Evolutionary conservation across 2,888 invertebrate genomes (phyloP), one percentile per base, ranked within the genome.

Genomic region (Platerodrilus igneus): DNA sequence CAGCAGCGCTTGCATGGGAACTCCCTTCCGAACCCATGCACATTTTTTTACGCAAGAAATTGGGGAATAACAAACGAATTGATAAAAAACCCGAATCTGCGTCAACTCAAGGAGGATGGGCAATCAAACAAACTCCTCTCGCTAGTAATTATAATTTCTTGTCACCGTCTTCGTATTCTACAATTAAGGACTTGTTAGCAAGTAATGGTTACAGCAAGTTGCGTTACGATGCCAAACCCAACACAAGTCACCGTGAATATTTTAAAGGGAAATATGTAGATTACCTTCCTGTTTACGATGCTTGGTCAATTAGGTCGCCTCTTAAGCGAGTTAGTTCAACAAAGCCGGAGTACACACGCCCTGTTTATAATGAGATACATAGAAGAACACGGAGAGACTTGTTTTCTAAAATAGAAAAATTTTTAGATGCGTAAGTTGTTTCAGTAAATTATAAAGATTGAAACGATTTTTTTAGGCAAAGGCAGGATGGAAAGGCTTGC

Each of bases 1-100:
- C 86, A 0, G 83, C 84, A 1, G 85, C 86, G 0, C 64, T 87
- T 52, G 86, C 87, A 2, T 87, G 81, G 75, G 81, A 85, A 56
- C 62, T 87, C 25, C 87, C 87, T 0, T 77, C 80, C 44, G 78
- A 80, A 48, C 77, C 81, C 0, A 54, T 53, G 13, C 44, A 42
- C 32, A 50, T 52, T 20, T 56, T 51, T 41, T n/a, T n/a, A n/a
- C 46, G 51, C 16, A 51, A 50, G 27, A 41, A 42, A 18, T 39
- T 34, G 17, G 34, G 20, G 7, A 34, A 36, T 6, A 36, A 41
- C 18, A 34, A 49, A 23, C 43, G 42, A n/a, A 22, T 47, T n/a
- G 44, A 45, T 30, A 42, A 42, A 17, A n/a, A n/a, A n/a, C n/a
- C n/a, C n/a, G 38, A 37, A 23, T 37, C 29, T 34, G 42, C 14